Evolutionary conservation across 2,888 invertebrate genomes (phyloP), one percentile per base, ranked within the genome.

Genomic region (Coleophora deauratella): DNA sequence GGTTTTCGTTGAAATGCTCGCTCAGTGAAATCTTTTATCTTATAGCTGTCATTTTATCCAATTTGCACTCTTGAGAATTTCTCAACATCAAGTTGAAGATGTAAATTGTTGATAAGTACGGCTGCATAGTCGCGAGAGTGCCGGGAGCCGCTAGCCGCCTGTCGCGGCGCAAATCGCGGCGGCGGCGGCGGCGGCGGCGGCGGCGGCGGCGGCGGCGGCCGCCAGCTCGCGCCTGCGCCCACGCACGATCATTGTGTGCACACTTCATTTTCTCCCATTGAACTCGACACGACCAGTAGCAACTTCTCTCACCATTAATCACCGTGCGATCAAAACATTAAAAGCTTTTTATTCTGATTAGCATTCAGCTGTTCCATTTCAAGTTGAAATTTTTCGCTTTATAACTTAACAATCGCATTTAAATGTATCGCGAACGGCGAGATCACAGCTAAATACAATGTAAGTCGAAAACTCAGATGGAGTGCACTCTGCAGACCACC

Each of bases 221-320:
- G 59, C 55, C n/a, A n/a, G n/a, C n/a, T 54, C 55, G 59, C 68
- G 65, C 67, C 61, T 45, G 62, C 64, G 78, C 73, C 73, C 74
- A 69, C 70, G 74, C 58, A 59, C 54, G 47, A 52, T 64, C 65
- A 75, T 80, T 81, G 75, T 81, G 57, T 44, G 59, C 66, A 54
- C 72, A 72, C 70, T 77, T 78, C 75, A 77, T 78, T 75, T 72
- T 69, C 74, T 72, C 59, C 63, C 62, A 72, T 75, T 78, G 64
- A 73, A 68, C 49, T 59, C 58, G 59, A 57, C 57, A 53, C 58
- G 63, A 67, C 67, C 72, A 68, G 76, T 72, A 78, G 72, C 73
- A 54, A 57, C 38, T 55, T 54, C 56, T 55, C 56, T 63, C 59
- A 57, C 63, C 67, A 75, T 77, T 72, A 71, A 72, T 80, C 72